Evolutionary conservation across 2,888 invertebrate species (phyloP).

Genomic region (Scaptomyza caliginosa): DNA sequence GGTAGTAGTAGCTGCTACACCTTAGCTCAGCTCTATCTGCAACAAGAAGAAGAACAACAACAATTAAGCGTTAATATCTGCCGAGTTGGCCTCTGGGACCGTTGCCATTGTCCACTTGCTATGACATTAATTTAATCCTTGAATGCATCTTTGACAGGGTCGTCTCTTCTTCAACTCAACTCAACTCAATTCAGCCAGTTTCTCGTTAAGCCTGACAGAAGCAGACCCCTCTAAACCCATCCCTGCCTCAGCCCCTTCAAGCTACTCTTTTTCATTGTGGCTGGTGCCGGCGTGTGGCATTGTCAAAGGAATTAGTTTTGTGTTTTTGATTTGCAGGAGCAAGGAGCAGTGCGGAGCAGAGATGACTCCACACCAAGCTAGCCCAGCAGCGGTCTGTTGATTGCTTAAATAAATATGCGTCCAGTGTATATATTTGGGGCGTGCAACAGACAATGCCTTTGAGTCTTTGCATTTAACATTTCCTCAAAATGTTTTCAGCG

Average conservation of each 20-base stretch:
- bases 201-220: conserved; percentile 38
- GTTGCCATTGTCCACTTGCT: conserved; percentile 72
- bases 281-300: conserved; percentile 70
- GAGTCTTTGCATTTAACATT: conserved; percentile 65
- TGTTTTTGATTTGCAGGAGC: conserved; percentile 77
- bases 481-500: conserved; percentile 17
- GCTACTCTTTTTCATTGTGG: too few species aligned
- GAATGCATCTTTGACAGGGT: conserved; percentile 78
- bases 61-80: conserved; percentile 75
- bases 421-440: conserved; percentile 43
- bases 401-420: conserved; percentile 76
- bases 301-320: conserved; percentile 79
- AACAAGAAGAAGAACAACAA: conserved; percentile 26
- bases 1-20: conserved; percentile 25
- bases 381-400: conserved; percentile 66
- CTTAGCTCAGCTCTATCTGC: conserved; percentile 20
- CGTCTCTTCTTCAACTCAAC: conserved; percentile 30
- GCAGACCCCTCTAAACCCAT: conserved; percentile 1
- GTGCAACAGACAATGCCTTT: conserved; percentile 73
- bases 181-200: conserved; percentile 24
- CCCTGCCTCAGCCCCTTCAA: background rate
- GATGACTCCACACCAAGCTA: conserved; percentile 27
- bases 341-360: conserved; percentile 55
- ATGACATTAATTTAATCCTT: conserved; percentile 79
- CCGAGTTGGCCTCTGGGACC: conserved; percentile 18